Evolutionary conservation across 2,113 vertebrate species (phyloP).

Genomic region (Callionymus lyra): DNA sequence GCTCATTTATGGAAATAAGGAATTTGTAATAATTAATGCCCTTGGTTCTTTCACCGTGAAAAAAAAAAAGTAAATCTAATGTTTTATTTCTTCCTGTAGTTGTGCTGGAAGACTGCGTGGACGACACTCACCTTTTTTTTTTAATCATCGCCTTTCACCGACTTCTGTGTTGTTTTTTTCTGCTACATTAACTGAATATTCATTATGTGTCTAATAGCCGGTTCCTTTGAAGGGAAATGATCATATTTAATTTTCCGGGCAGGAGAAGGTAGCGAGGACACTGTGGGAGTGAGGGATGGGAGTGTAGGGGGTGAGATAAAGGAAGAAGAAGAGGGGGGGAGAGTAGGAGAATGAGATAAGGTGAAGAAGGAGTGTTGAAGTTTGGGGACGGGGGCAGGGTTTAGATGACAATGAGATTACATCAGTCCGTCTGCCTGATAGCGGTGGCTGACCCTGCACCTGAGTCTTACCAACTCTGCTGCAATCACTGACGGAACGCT

Average conservation of each 20-base stretch:
- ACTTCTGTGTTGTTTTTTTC: conserved; percentile 23
- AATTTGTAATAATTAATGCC: conserved; percentile 42
- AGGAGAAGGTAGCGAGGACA: conserved; percentile 36
- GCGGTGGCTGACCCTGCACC: conserved; percentile 49
- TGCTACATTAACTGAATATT: conserved; percentile 59
- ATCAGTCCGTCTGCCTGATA: conserved; percentile 41
- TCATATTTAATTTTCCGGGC: conserved; percentile 55
- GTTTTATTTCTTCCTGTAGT: conserved; percentile 9
- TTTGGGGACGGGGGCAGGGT: conserved; percentile 21
- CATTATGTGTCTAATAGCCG: conserved; percentile 58
- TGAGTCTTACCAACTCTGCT: conserved; percentile 12
- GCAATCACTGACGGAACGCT: no score
- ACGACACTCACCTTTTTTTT: conserved; percentile 31
- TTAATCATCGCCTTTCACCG: conserved; percentile 31
- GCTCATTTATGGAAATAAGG: conserved; percentile 36
- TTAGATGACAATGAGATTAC: conserved; percentile 52
- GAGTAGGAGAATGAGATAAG: conserved; percentile 9
- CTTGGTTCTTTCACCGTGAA: conserved; percentile 33
- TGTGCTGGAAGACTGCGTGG: conserved; percentile 8
- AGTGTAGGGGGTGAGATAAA: conserved; percentile 35
- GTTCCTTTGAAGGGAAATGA: conserved; percentile 56
- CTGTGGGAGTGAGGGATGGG: conserved; percentile 16
- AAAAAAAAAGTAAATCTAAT: conserved; percentile 11
- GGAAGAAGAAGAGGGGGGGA: conserved; percentile 36
- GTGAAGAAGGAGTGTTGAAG: background rate